phyloP scores from a whole-genome alignment of 2,113 vertebrate species.

The Thermophis baileyi region DNA sequence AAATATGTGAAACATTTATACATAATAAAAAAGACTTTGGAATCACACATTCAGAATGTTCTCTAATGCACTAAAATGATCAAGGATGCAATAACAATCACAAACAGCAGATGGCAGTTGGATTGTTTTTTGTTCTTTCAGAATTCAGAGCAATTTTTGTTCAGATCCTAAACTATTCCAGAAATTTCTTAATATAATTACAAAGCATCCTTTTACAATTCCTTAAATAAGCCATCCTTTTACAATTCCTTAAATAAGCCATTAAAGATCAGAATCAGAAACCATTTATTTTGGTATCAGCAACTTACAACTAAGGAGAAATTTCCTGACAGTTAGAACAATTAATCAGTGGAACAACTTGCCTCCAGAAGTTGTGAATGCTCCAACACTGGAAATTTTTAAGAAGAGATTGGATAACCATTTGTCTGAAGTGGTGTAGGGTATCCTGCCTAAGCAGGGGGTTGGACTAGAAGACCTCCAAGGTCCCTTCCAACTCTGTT shows the following conservation, averaged over 20 bases:
- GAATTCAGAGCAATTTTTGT: not conserved
- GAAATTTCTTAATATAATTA: constrained; percentile 1
- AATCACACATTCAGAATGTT: not conserved
- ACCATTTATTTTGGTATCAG: not conserved
- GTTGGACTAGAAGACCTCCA: too few relatives aligned
- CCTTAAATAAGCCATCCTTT: constrained; percentile 11
- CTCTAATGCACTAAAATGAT: not conserved
- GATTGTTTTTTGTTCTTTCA: constrained; percentile 15
- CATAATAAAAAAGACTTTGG: not conserved
- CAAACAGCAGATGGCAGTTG: constrained; percentile 59
- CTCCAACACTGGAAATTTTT: too few relatives aligned
- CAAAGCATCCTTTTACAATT: constrained; percentile 14
- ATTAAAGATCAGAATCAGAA: constrained; percentile 4
- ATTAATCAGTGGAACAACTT: too few relatives aligned
- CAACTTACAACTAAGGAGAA: too few relatives aligned
- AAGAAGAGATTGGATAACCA: too few relatives aligned
- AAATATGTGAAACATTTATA: not conserved
- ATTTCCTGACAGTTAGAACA: too few relatives aligned
- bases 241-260: constrained; percentile 17
- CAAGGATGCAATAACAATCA: constrained; percentile 26
- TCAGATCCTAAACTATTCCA: constrained; percentile 46
- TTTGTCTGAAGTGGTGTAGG: too few relatives aligned
- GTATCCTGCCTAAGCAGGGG: too few relatives aligned
- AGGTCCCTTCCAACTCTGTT: too few relatives aligned
- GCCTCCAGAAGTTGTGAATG: too few relatives aligned